Base-by-base conservation (phyloP, 23 tunicate species). In the Ciona savignyi region DNA sequence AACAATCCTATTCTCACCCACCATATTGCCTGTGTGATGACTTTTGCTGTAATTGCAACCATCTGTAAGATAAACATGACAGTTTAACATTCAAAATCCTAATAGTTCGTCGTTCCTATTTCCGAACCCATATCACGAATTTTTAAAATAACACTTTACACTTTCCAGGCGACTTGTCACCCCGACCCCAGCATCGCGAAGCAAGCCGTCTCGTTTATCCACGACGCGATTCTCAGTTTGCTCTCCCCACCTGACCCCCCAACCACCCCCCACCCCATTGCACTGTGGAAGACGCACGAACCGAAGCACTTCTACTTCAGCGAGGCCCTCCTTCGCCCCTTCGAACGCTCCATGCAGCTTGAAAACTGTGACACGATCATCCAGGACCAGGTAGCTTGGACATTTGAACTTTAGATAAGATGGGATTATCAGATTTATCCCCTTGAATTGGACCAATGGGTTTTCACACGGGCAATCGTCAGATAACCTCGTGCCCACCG, bases 251-350 rank as follows among this genome's bases (percentile, higher is more conserved):
- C 34, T 23, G 70, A 25, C 34, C 63, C 63, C 22, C 48, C 64
- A 1, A 51, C 29, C 1, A 23, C 22, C 26, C 32, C 28, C 27
- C 71, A 76, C 26, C 66, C 77, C 19, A 28, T 71, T 29, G 26
- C 71, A 33, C 77, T 80, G 0, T 80, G 84, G 84, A 70, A 71
- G 49, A 64, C 33, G 9, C 48, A 80, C 63, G 84, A 80, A 63
- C 84, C 84, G 22, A 80, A 49, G 63, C 71, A 80, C 63, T 80
- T 80, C 49, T 71, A 80, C 34, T 71, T 80, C 34, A 60, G 29
- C 34, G 84, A 80, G 35, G 77, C 64, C n/a, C 71, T 80, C 0
- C 77, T 80, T 34, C 70, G 28, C 2, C 84, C 84, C 1, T 80
- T 32, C 30, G 77, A 80, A 26, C 68, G 84, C 21, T 77, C 84